Base-by-base conservation (phyloP, 2,797 vertebrate species). In the Halcyon chelicuti region DNA sequence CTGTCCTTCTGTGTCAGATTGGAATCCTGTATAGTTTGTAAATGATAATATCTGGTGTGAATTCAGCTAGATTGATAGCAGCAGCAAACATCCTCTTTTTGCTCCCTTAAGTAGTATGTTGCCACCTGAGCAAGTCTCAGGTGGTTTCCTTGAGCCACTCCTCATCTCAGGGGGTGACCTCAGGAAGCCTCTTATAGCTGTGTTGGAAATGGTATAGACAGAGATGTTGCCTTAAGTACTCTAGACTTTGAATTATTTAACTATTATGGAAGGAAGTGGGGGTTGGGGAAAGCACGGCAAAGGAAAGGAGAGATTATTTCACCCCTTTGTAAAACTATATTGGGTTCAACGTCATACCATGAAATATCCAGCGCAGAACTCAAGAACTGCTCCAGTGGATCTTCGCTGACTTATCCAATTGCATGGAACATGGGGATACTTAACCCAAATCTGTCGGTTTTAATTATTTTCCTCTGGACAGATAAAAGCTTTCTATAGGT, bases 401-500 rank as follows among this genome's bases (percentile, higher is more conserved):
- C 96, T 95, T 94, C 95, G 63, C 94, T 96, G 33, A 95, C 94
- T 94, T 95, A 96, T 94, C 96, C 97, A 94, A 97, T 96, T 93
- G 88, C 84, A 84, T 94, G 96, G 97, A 97, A 96, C 95, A 97
- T 96, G 97, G 96, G 95, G 97, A 96, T 97, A 98, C 98, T 98
- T 98, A 98, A 98, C 98, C 98, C 97, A 96, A 98, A 98, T 98
- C 98, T 98, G 98, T 98, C 98, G 95, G 91, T 67, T 98, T 98
- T 98, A 97, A 98, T 98, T 98, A 98, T 96, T 98, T 96, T 98
- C 95, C 81, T 97, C 96, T 97, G 98, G 97, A 97, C 96, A 98
- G 97, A 98, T 98, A 98, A 98, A 98, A 98, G 98, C 98, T 98
- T 98, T 97, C 97, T 97, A 98, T 98, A 98, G 98, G 97, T 97